Conservation (phyloP, 1,140 invertebrate species). For the Gyrodactylus bullatarudis region DNA sequence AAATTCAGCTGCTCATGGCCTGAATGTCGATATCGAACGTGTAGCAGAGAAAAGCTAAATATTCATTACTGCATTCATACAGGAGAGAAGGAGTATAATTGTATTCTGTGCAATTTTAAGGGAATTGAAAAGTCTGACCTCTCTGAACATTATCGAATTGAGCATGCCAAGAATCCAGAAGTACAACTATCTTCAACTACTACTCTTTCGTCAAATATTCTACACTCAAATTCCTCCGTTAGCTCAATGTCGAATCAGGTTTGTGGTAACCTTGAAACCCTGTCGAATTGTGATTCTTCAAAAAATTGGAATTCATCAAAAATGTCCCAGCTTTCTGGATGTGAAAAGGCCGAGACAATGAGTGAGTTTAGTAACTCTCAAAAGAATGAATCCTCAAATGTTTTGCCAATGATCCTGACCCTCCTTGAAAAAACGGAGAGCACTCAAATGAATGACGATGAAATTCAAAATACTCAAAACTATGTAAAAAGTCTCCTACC, state of each 20-base stretch:
- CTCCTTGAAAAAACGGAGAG: background rate
- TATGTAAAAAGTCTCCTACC: background rate
- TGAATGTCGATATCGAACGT: background rate
- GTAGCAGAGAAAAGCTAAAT: background rate
- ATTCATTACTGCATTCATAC: background rate
- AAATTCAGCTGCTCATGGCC: background rate
- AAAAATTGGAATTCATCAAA: no score
- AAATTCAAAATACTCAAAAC: background rate
- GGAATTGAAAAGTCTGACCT: background rate
- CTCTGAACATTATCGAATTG: background rate
- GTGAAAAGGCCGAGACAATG: background rate
- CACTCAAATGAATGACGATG: background rate
- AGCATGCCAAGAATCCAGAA: background rate
- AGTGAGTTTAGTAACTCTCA: background rate
- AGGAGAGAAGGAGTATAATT: background rate
- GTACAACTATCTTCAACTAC: background rate
- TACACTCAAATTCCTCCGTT: no score
- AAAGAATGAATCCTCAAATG: background rate
- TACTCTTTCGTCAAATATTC: no score
- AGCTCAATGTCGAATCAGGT: no score
- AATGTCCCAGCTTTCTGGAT: background rate
- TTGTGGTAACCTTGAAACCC: background rate
- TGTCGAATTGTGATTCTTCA: background rate
- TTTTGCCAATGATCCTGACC: background rate
- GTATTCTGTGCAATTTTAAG: background rate